Evolutionary conservation across 1,140 invertebrate species (phyloP), one percentile per base, ranked within the genome.

Genomic region (Drosophila arizonae): DNA sequence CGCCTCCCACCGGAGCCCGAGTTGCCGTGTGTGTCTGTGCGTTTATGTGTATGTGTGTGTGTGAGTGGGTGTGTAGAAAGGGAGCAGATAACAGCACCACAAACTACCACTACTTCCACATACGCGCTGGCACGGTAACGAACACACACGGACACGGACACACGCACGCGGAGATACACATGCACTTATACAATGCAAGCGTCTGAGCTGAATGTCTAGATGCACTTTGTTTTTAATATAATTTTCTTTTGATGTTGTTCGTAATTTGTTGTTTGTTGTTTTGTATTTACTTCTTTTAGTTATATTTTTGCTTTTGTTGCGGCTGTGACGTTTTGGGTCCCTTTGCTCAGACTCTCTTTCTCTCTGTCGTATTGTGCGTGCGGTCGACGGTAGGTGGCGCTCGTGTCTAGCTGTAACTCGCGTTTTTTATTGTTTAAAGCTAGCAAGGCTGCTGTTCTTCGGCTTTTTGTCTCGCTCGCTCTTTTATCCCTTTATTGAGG

Each of bases 341-440:
- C 39, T 58, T 64, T 72, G 17, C 41, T 71, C 55, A 33, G 30
- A 36, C 30, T 60, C 50, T 61, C 17, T 39, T 5, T 41, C 4
- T 41, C 41, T 28, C 13, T 58, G 10, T 43, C 15, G 39, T 17
- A 41, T 66, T 57, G 64, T 57, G 41, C 57, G 45, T 62, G 4
- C 68, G 33, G 28, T 63, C 68, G 39, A 60, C 78, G 52, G 17
- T 63, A 80, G 77, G 43, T 80, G 77, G 72, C 77, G 72, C 30
- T 69, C 33, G 48, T 41, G 24, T 65, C 48, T 39, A 39, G 26
- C 64, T 21, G 33, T 58, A 43, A 58, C 1, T 41, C 3, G n/a
- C n/a, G 2, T 30, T 30, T 30, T 30, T 4, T 30, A 4, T 30
- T 30, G 6, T 30, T 4, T 30, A 17, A 15, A 36, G 52, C 39